Conservation (phyloP, 2,888 invertebrate genomes). For the Pristionchus maxplancki region DNA sequence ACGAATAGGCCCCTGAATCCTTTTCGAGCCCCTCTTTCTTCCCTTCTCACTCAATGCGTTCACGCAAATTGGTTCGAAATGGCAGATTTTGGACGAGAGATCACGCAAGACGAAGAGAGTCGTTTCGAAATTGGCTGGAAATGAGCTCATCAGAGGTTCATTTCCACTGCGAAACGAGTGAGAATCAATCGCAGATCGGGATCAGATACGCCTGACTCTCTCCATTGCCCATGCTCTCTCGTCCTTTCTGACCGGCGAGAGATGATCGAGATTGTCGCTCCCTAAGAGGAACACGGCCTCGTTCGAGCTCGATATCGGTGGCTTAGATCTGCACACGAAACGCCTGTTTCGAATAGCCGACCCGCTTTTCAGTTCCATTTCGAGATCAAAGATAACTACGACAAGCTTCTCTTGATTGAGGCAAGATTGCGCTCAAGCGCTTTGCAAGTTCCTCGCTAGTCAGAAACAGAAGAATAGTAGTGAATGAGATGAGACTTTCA, state of each 20-base stretch:
- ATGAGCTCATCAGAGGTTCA: background rate
- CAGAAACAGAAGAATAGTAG: no score
- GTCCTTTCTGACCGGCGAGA: no score
- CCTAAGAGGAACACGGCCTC: background rate
- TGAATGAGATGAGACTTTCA: background rate
- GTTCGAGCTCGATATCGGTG: background rate
- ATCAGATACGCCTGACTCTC: no score
- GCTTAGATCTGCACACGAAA: background rate
- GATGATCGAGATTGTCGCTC: background rate
- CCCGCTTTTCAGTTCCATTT: no score
- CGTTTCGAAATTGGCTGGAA: background rate
- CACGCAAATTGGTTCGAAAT: background rate
- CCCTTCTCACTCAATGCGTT: background rate
- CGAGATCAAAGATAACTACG: no score
- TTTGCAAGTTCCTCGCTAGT: no score
- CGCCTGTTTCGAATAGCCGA: background rate
- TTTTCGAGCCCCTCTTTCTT: background rate
- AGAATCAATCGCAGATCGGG: background rate
- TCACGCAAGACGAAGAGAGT: background rate
- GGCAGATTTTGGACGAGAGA: background rate
- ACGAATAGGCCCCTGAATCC: constrained; percentile 10
- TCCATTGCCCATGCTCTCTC: no score
- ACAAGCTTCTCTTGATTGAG: no score
- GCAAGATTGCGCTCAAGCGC: no score
- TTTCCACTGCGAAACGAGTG: background rate